Evolutionary conservation across 2,113 vertebrate genomes (phyloP).

Genomic region (Balaenoptera acutorostrata): DNA sequence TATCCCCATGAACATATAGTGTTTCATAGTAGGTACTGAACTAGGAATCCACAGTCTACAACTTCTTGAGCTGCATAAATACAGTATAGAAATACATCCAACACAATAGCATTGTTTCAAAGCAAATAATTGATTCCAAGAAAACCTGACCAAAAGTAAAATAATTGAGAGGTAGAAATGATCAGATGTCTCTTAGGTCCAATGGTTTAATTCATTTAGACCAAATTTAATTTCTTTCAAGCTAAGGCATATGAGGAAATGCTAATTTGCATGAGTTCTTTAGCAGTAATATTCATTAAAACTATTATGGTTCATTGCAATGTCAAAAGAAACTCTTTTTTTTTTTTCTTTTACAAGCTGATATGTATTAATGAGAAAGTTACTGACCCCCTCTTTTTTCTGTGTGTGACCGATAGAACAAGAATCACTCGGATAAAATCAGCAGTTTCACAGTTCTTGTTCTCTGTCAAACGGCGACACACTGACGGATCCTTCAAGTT

Average conservation of each 20-base stretch:
- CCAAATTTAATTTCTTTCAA: slow-evolving; percentile 11
- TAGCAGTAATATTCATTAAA: background rate
- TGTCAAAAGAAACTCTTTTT: background rate
- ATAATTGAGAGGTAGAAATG: background rate
- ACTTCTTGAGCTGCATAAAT: background rate
- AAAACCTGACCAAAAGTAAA: background rate
- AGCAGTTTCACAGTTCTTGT: slow-evolving; percentile 6
- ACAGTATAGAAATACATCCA: background rate
- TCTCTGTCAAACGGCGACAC: background rate
- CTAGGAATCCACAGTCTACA: background rate
- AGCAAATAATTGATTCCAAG: background rate
- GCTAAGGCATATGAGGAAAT: background rate
- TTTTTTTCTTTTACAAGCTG: background rate
- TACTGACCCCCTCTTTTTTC: background rate
- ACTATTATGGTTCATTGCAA: background rate
- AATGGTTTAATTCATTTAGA: slow-evolving; percentile 20
- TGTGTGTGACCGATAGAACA: background rate
- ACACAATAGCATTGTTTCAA: background rate
- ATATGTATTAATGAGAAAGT: slow-evolving; percentile 11
- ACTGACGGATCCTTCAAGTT: background rate
- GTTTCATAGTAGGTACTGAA: background rate
- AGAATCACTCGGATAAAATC: background rate
- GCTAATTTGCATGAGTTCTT: background rate
- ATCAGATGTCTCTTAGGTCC: background rate
- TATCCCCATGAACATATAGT: accelerated